Percentiles rank a stretch among this genome's conserved stretches.
Evolutionary conservation across 2,113 vertebrate species (phyloP).

Genomic region (Oryctolagus cuniculus): DNA sequence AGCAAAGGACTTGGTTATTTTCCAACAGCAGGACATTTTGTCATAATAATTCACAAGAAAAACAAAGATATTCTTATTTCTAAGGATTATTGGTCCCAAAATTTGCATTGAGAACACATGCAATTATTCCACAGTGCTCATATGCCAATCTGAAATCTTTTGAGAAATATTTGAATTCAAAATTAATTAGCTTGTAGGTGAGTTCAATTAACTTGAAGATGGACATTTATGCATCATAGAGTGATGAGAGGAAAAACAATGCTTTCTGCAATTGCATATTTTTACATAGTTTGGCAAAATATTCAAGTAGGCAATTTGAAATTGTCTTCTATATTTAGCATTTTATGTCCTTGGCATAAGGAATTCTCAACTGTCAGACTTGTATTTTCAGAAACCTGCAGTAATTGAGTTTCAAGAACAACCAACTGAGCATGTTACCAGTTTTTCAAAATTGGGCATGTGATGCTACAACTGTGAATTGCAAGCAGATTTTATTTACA

Average conservation of each 20-base stretch:
- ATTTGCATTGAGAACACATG: not conserved
- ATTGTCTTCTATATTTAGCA: not conserved
- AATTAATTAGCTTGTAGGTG: not conserved
- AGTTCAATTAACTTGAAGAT: not conserved
- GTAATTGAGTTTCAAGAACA: constrained; percentile 15
- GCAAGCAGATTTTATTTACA: constrained; percentile 25
- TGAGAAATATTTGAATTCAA: constrained; percentile 23
- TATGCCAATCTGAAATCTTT: not conserved
- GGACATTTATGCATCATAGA: not conserved
- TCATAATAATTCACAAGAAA: constrained; percentile 31
- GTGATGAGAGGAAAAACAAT: not conserved
- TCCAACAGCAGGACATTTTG: not conserved
- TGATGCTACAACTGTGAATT: not conserved
- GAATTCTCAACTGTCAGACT: not conserved
- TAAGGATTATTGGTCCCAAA: constrained; percentile 9
- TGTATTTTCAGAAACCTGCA: constrained; percentile 2
- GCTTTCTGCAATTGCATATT: not conserved
- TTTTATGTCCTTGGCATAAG: constrained; percentile 26
- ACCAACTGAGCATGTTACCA: not conserved
- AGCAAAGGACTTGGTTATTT: not conserved
- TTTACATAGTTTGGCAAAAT: not conserved
- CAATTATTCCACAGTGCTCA: not conserved
- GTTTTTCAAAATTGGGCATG: constrained; percentile 36
- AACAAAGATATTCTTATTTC: not conserved
- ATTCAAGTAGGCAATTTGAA: not conserved